phyloP scores from a whole-genome alignment of 2,888 invertebrate species.

The Xestobium rufovillosum region DNA sequence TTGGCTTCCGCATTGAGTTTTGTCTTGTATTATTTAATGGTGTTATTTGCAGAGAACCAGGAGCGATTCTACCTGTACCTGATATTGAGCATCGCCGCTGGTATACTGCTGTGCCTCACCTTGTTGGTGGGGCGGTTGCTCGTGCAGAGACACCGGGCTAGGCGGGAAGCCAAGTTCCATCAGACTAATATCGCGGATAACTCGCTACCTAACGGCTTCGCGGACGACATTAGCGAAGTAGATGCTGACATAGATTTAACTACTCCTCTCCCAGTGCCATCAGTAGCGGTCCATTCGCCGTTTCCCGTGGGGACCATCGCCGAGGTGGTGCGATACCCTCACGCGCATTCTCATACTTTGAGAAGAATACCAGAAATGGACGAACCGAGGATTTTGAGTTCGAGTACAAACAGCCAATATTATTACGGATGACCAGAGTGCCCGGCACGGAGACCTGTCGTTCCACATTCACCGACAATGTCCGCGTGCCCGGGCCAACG shows the following conservation, averaged over 20 bases:
- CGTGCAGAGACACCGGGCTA: conserved; percentile 56
- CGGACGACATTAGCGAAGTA: conserved; percentile 80
- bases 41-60: conserved; percentile 62
- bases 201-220: conserved; percentile 72
- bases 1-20: conserved; percentile 1
- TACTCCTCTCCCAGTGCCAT: conserved; percentile 58
- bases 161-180: conserved; percentile 59
- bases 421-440: conserved; percentile 66
- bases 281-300: conserved; percentile 47
- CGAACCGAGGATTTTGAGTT: conserved; percentile 56
- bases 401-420: conserved; percentile 59
- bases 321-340: conserved; percentile 38
- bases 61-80: conserved; percentile 79
- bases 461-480: conserved; percentile 31
- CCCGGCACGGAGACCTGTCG: conserved; percentile 34
- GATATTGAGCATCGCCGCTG: conserved; percentile 65
- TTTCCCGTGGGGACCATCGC: conserved; percentile 37
- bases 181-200: conserved; percentile 65
- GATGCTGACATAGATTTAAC: conserved; percentile 73
- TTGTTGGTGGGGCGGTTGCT: conserved; percentile 65
- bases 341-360: conserved; percentile 37
- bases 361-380: conserved; percentile 44
- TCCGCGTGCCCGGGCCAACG: conserved; percentile 41
- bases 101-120: conserved; percentile 63
- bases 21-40: too few relatives aligned